Conservation (phyloP, 1,140 invertebrate species). For the Campoletis sonorensis region DNA sequence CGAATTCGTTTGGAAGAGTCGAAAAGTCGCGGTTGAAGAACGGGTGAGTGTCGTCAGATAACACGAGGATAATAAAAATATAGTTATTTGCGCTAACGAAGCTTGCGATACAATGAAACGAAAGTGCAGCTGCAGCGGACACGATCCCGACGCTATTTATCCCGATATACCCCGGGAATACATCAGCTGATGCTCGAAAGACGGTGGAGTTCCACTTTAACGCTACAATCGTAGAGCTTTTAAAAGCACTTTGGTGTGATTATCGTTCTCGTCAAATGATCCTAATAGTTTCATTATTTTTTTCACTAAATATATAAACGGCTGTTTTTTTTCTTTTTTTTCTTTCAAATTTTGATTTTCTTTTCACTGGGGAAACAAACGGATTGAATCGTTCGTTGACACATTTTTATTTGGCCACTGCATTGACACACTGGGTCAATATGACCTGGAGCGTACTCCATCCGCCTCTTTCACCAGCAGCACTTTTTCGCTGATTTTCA, state of each 20-base stretch:
- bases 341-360: constrained; percentile 19
- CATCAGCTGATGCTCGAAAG: constrained; percentile 68
- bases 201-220: constrained; percentile 70
- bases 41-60: constrained; percentile 81
- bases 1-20: constrained; percentile 95
- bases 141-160: constrained; percentile 67
- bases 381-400: no score
- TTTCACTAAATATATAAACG: no score
- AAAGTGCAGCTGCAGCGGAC: constrained; percentile 54
- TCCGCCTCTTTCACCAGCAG: no score
- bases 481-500: no score
- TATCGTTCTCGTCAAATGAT: constrained; percentile 33
- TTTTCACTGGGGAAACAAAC: no score
- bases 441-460: no score
- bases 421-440: no score
- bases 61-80: constrained; percentile 57
- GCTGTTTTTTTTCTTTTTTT: no score
- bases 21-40: constrained; percentile 93
- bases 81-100: constrained; percentile 48
- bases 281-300: not conserved
- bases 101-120: constrained; percentile 51
- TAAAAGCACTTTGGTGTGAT: constrained; percentile 66
- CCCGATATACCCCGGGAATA: constrained; percentile 67
- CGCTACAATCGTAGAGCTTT: constrained; percentile 59
- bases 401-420: no score